Percentiles rank a stretch among this genome's conserved stretches.
phyloP scores from a whole-genome alignment of 1,140 invertebrate genomes.

The Batillaria attramentaria region DNA sequence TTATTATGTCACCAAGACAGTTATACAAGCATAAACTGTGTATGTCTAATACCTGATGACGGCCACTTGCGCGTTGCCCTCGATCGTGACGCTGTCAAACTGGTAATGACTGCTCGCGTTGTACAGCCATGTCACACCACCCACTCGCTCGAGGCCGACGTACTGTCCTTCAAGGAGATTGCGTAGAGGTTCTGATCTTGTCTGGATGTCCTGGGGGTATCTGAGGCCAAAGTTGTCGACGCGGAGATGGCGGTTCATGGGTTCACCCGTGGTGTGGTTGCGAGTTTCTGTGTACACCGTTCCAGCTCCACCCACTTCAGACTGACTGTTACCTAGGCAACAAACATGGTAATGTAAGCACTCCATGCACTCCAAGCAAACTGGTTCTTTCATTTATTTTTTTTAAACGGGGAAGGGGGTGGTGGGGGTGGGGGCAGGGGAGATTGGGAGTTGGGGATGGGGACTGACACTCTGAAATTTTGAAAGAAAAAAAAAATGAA shows the following conservation, averaged over 20 bases:
- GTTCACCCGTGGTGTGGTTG: slow-evolving; percentile 29
- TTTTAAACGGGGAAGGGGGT: too few relatives aligned
- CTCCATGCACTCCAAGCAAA: too few relatives aligned
- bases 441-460: too few relatives aligned
- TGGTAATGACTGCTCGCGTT: slow-evolving; percentile 45
- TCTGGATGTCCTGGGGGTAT: slow-evolving; percentile 48
- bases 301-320: slow-evolving; percentile 60
- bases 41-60: too few relatives aligned
- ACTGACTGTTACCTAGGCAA: slow-evolving; percentile 48
- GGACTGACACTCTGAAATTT: too few relatives aligned
- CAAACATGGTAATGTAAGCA: background rate
- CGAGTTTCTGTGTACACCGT: slow-evolving; percentile 52
- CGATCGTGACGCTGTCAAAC: slow-evolving; percentile 52
- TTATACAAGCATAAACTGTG: too few relatives aligned
- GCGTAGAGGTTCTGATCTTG: slow-evolving; percentile 33
- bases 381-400: too few relatives aligned
- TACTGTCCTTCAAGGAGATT: slow-evolving; percentile 52
- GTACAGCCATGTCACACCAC: slow-evolving; percentile 61
- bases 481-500: too few relatives aligned
- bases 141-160: slow-evolving; percentile 48
- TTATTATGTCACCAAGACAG: too few relatives aligned
- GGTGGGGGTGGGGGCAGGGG: too few relatives aligned
- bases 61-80: slow-evolving; percentile 61
- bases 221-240: slow-evolving; percentile 56
- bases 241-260: slow-evolving; percentile 42